phyloP scores from a whole-genome alignment of 2,113 vertebrate genomes.

The Pteropus alecto region DNA sequence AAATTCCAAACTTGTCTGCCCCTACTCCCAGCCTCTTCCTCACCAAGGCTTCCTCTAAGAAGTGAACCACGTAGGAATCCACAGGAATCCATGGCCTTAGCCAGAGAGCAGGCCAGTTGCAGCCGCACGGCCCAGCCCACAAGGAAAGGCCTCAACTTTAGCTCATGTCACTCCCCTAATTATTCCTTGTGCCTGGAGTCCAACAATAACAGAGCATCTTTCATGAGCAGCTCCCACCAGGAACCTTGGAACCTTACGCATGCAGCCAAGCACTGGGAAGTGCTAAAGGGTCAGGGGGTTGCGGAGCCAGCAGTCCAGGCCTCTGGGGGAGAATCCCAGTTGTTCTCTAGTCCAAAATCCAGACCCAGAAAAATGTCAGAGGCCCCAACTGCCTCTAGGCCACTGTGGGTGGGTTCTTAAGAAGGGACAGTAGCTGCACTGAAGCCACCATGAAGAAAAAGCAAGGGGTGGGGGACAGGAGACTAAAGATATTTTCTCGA shows the following conservation, averaged over 20 bases:
- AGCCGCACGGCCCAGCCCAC: background rate
- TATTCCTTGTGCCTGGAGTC: slow-evolving; percentile 34
- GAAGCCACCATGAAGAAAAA: background rate
- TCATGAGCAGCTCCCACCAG: slow-evolving; percentile 51
- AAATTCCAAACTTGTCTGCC: slow-evolving; percentile 51
- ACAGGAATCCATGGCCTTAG: slow-evolving; percentile 28
- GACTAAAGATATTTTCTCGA: background rate
- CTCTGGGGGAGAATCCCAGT: background rate
- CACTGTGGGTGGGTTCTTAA: background rate
- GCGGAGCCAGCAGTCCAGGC: slow-evolving; percentile 4
- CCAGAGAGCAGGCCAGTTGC: slow-evolving; percentile 61
- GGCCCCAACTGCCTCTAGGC: background rate
- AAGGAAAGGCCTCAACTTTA: slow-evolving; percentile 34
- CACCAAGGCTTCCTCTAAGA: background rate
- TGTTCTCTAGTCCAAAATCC: background rate
- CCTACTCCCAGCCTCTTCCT: background rate
- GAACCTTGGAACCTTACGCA: slow-evolving; percentile 53
- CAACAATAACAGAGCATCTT: slow-evolving; percentile 72
- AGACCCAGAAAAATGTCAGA: background rate
- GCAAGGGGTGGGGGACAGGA: too few species aligned
- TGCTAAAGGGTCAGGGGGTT: slow-evolving; percentile 60
- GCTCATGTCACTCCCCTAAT: slow-evolving; percentile 51
- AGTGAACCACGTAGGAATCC: background rate
- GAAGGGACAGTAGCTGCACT: background rate
- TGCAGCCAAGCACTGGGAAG: slow-evolving; percentile 44